Evolutionary conservation across 2,888 invertebrate genomes (phyloP), one percentile per base, ranked within the genome.

Genomic region (Morpho helenor): DNA sequence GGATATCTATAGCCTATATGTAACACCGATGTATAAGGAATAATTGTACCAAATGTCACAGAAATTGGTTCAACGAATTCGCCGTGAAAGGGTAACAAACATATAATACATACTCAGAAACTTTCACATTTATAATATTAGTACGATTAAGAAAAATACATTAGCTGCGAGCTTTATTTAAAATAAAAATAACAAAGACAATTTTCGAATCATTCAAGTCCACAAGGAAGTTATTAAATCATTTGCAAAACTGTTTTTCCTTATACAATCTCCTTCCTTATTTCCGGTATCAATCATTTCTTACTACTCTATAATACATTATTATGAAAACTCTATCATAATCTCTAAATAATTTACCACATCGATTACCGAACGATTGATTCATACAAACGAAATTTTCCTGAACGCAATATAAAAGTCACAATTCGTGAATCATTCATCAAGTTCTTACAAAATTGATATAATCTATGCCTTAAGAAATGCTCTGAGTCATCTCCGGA

Each of bases 361-460:
- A n/a, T 43, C 43, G 8, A 43, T 43, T 43, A 43, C n/a, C 8
- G 49, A 55, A 56, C 52, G 40, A 39, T 40, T 46, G 46, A 58
- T 55, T 52, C 49, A 55, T 58, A 54, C 10, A 46, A 52, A 52
- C 39, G 46, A 46, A 49, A 57, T 41, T 57, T 63, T 61, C 59
- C 63, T 56, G 49, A 58, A 57, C 22, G 44, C 42, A 39, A 50
- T 40, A 42, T 42, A 31, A 31, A 31, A 31, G 31, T 31, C 46
- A 22, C 45, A 23, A 56, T 60, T 57, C 49, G 46, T 59, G 60
- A 60, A 16, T 53, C 53, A 53, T 16, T 52, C 50, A 49, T 54
- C 46, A 54, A 53, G 51, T 56, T 52, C 65, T 53, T 53, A 67
- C 75, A 68, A 68, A 79, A 82, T 78, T 75, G 74, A 80, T 77